A percentile compares a stretch with the other conserved stretches of the same genome.
Evolutionary conservation across 2,113 vertebrate species (phyloP).

Genomic region (Agapornis roseicollis): DNA sequence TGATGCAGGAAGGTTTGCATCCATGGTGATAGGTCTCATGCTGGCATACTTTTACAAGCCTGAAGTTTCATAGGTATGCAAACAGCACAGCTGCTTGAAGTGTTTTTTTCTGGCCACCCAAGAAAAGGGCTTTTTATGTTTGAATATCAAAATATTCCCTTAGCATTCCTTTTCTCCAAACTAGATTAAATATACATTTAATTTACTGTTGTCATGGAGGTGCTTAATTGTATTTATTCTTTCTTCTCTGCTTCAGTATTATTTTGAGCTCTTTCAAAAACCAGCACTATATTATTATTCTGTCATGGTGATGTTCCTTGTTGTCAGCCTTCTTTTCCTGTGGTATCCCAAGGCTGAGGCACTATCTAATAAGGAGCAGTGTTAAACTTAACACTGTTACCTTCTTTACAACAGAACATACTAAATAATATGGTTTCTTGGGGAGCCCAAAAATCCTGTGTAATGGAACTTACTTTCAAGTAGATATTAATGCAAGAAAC

Average conservation of each 20-base stretch:
- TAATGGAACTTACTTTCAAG: background rate
- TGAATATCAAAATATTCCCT: background rate
- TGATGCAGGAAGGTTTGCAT: constrained; percentile 10
- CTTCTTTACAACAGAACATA: background rate
- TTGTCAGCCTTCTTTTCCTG: background rate
- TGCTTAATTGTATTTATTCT: background rate
- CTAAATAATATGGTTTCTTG: background rate
- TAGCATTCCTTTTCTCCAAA: background rate
- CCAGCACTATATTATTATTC: background rate
- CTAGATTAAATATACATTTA: background rate
- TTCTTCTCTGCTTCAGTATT: constrained; percentile 1
- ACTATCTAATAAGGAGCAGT: background rate
- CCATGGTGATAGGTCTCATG: background rate
- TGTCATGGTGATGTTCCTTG: background rate
- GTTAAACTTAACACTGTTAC: background rate
- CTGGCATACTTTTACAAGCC: background rate
- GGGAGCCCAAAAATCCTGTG: background rate
- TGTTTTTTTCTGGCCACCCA: background rate
- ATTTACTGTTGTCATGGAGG: background rate
- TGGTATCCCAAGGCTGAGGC: background rate
- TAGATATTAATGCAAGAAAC: background rate
- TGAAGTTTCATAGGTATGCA: background rate
- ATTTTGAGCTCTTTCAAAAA: constrained; percentile 53
- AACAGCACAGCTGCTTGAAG: background rate
- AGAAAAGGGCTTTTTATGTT: background rate